These are phyloP conservation scores for Holothuria scabra DNA, from an alignment of 53 echinoderm and acorn worm genomes.

Conservation along the genomic window DNA sequence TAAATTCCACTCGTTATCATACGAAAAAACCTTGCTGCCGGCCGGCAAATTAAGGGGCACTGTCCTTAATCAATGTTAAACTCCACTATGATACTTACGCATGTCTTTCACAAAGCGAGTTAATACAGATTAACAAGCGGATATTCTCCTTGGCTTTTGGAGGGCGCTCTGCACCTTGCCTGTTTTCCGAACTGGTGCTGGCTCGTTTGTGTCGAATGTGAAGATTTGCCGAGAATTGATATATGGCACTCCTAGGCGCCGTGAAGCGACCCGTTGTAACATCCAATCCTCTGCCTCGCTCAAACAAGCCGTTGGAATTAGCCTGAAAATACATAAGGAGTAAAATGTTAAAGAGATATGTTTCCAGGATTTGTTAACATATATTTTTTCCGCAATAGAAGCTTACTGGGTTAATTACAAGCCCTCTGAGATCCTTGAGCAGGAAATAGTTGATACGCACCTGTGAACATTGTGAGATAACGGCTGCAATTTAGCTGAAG, in stretches of 20 bases:
- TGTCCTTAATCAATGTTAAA: too few species aligned
- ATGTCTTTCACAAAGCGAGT: constrained; percentile 91
- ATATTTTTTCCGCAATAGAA: too few species aligned
- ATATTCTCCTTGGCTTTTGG: constrained; percentile 78
- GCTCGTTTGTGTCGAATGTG: constrained; percentile 84
- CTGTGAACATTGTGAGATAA: too few species aligned
- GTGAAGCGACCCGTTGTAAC: constrained; percentile 92
- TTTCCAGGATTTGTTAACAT: too few species aligned
- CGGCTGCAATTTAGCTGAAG: too few species aligned
- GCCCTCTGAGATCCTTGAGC: neutral
- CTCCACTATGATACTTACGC: constrained; percentile 68
- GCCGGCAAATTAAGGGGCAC: too few species aligned
- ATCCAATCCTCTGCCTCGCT: constrained; percentile 85
- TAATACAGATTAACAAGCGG: constrained; percentile 85
- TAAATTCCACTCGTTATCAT: too few species aligned
- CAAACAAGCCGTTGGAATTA: constrained; percentile 75
- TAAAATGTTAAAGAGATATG: too few species aligned
- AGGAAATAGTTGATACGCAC: neutral
- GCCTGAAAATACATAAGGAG: constrained; percentile 50
- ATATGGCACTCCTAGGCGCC: constrained; percentile 86
- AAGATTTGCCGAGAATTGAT: constrained; percentile 90
- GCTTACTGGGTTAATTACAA: neutral
- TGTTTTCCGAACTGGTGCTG: constrained; percentile 54
- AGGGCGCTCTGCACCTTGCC: neutral
- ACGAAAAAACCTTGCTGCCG: too few species aligned